These are phyloP conservation scores for Otus sunia DNA, from an alignment of 2,113 vertebrate species.

Conservation along the genomic window DNA sequence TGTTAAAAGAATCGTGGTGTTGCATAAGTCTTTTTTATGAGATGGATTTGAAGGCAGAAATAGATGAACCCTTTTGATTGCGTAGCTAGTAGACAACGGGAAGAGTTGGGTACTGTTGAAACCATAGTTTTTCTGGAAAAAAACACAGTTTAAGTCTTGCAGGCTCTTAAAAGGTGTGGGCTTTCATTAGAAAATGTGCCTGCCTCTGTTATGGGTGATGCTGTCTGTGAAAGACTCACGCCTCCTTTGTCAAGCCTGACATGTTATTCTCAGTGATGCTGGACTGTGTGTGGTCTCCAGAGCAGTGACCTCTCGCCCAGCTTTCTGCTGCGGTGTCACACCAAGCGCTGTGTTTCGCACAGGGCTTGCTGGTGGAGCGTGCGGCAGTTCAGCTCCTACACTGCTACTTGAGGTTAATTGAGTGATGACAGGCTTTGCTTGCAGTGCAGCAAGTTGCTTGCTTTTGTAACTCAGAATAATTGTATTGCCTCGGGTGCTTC, in stretches of 20 bases:
- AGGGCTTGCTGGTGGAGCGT: not conserved
- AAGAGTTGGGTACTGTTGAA: not conserved
- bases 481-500: not conserved
- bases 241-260: not conserved
- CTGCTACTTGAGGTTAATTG: not conserved
- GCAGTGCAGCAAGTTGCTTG: not conserved
- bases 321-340: not conserved
- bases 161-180: not conserved
- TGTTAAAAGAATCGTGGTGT: not conserved
- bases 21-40: not conserved
- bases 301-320: not conserved
- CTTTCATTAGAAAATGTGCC: not conserved
- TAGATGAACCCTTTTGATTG: not conserved
- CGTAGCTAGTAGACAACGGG: not conserved
- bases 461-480: not conserved
- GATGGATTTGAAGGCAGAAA: not conserved
- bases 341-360: not conserved
- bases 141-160: not conserved
- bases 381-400: not conserved
- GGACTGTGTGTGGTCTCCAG: not conserved
- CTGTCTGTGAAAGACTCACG: not conserved
- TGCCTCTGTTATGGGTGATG: not conserved
- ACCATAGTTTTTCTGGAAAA: not conserved
- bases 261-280: not conserved
- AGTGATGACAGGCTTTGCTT: not conserved